phyloP scores from a whole-genome alignment of 2,888 invertebrate species.

The Achlya flavicornis region DNA sequence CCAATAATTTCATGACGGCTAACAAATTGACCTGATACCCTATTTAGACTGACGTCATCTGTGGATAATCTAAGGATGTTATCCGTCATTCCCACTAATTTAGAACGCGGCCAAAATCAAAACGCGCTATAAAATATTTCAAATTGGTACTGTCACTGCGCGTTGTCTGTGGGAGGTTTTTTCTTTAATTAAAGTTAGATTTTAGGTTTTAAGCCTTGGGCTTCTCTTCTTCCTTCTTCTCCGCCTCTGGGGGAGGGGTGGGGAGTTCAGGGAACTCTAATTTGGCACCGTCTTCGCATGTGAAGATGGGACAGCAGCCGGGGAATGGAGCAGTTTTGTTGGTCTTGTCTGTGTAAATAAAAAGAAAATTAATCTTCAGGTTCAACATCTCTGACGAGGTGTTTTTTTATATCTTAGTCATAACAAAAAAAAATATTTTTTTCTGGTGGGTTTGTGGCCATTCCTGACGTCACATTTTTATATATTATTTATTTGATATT shows the following conservation, averaged over 20 bases:
- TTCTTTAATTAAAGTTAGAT: conserved; percentile 14
- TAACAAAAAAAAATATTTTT: no score
- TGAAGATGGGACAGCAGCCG: conserved; percentile 92
- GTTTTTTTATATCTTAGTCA: no score
- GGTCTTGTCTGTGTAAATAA: conserved; percentile 86
- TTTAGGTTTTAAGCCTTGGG: conserved; percentile 62
- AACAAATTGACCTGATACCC: conserved; percentile 16
- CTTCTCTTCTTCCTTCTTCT: conserved; percentile 64
- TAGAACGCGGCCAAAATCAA: background rate
- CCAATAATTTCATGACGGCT: conserved; percentile 40
- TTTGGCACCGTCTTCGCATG: conserved; percentile 92
- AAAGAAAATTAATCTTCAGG: background rate
- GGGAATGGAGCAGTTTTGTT: conserved; percentile 96
- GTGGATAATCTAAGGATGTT: conserved; percentile 26
- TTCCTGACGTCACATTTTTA: no score
- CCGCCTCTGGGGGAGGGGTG: conserved; percentile 70
- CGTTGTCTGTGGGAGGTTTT: conserved; percentile 15
- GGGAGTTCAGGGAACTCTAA: conserved; percentile 93
- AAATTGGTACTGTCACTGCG: conserved; percentile 12
- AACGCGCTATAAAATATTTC: conserved; percentile 11
- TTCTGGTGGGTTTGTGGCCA: no score
- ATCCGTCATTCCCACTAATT: conserved; percentile 18
- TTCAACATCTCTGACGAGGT: no score
- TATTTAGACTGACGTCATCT: conserved; percentile 6
- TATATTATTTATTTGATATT: no score